Evolutionary conservation across 2,797 vertebrate genomes (phyloP).

Genomic region (Centroberyx gerrardi): DNA sequence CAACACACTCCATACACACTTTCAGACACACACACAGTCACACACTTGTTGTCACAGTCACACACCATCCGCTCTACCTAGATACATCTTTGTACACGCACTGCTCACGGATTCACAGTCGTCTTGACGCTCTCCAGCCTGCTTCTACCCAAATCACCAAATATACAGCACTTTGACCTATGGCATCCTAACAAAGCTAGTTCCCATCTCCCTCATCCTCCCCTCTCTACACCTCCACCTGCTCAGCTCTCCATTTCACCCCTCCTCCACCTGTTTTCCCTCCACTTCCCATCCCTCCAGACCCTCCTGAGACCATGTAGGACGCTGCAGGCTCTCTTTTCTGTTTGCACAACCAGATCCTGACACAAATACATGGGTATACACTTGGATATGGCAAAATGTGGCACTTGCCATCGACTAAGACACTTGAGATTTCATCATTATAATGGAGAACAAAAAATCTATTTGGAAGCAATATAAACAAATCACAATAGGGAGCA

Average conservation of each 20-base stretch:
- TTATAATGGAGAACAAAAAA: no score
- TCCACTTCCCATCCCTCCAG: constrained; percentile 10
- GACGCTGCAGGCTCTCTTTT: constrained; percentile 36
- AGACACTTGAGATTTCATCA: no score
- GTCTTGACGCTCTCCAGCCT: constrained; percentile 11
- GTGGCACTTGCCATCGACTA: no score
- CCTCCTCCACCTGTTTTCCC: constrained; percentile 6
- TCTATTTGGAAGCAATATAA: no score
- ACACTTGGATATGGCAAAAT: no score
- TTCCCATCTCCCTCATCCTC: constrained; percentile 35
- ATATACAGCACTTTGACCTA: neutral
- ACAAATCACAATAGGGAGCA: no score
- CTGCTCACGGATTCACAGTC: constrained; percentile 63
- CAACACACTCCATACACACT: constrained; percentile 3
- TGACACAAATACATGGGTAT: neutral
- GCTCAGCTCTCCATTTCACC: constrained; percentile 23
- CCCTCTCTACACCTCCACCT: constrained; percentile 48
- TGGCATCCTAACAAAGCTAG: constrained; percentile 17
- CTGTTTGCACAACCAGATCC: neutral
- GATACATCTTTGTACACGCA: constrained; percentile 60
- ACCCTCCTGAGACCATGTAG: constrained; percentile 45
- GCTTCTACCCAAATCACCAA: neutral
- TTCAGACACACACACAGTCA: constrained; percentile 24
- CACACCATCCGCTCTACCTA: constrained; percentile 20
- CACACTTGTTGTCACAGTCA: constrained; percentile 41